Evolutionary conservation across 2,888 invertebrate genomes (phyloP).

Genomic region (Ophioninae sp.): DNA sequence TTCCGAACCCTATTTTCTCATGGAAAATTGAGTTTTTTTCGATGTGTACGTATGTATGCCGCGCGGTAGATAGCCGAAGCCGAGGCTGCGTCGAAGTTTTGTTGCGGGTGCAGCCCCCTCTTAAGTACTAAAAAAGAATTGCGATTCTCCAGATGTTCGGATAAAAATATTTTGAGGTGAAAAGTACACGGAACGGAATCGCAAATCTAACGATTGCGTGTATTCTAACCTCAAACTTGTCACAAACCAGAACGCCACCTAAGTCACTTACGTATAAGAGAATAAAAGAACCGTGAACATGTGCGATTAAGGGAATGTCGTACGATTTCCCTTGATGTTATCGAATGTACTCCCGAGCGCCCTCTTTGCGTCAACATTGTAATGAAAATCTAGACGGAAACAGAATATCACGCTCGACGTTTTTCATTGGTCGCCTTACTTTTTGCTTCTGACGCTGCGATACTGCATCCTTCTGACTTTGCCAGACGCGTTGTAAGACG

Average conservation of each 20-base stretch:
- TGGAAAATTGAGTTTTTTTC: no score
- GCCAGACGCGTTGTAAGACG: constrained; percentile 60
- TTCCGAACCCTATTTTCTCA: no score
- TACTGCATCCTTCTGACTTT: constrained; percentile 66
- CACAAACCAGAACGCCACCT: background rate
- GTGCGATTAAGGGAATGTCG: background rate
- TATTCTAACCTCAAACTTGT: background rate
- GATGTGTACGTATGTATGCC: no score
- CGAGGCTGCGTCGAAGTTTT: no score
- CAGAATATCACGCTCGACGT: background rate
- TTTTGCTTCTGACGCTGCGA: constrained; percentile 68
- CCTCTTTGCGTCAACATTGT: background rate
- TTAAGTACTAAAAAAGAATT: no score
- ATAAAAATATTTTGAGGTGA: background rate
- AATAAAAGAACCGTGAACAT: background rate
- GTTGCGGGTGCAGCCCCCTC: no score
- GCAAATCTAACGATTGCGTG: background rate
- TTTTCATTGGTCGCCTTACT: constrained; percentile 61
- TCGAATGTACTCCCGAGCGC: background rate
- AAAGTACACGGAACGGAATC: background rate
- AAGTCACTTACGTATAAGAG: background rate
- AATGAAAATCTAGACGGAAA: background rate
- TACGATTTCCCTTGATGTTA: background rate
- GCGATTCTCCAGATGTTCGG: background rate
- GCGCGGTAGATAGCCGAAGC: no score